Evolutionary conservation across 2,113 vertebrate genomes (phyloP).

Genomic region (Abramis brama): DNA sequence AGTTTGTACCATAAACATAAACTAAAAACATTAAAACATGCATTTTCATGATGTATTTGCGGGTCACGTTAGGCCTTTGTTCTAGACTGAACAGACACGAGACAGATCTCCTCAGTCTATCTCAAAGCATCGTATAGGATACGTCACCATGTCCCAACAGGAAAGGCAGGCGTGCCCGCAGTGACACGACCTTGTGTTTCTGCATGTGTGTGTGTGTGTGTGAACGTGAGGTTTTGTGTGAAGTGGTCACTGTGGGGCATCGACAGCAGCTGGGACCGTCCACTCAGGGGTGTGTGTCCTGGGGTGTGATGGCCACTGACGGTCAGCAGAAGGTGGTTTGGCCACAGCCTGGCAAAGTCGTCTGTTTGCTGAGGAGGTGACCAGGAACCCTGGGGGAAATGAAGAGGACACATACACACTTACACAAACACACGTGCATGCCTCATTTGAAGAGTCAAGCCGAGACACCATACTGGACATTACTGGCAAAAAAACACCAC

Average conservation of each 20-base stretch:
- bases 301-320: constrained; percentile 45
- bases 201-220: constrained; percentile 8
- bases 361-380: constrained; percentile 54
- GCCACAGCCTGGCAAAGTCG: constrained; percentile 57
- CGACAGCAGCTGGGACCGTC: constrained; percentile 58
- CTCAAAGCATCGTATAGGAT: background rate
- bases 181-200: background rate
- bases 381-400: constrained; percentile 44
- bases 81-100: background rate
- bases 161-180: background rate
- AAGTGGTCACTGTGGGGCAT: constrained; percentile 43
- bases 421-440: constrained; percentile 20
- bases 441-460: constrained; percentile 21
- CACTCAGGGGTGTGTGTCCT: constrained; percentile 55
- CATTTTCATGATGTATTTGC: background rate
- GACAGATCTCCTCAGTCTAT: background rate
- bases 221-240: constrained; percentile 37
- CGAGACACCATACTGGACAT: background rate
- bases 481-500: background rate
- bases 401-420: background rate
- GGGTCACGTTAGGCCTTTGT: background rate
- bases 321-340: constrained; percentile 39
- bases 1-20: background rate
- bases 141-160: background rate
- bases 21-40: too few species aligned